These are phyloP conservation scores for Peromyscus eremicus DNA, from an alignment of 2,797 vertebrate species.

Conservation along the genomic window DNA sequence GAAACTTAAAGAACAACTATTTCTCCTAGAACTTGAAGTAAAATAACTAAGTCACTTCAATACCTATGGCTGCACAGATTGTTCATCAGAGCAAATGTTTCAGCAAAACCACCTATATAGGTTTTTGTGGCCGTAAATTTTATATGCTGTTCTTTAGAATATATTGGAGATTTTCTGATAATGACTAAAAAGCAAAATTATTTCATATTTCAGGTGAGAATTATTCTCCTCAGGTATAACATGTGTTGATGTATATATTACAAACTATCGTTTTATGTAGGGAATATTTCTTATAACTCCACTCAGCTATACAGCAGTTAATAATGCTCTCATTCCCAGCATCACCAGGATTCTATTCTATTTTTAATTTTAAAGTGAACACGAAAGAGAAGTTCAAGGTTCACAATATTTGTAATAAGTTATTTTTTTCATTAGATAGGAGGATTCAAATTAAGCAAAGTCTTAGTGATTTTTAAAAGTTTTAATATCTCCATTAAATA, in stretches of 20 bases:
- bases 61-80: not conserved
- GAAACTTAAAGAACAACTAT: constrained; percentile 37
- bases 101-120: constrained; percentile 11
- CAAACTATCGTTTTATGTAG: not conserved
- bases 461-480: not conserved
- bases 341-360: not conserved
- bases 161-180: constrained; percentile 20
- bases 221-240: not conserved
- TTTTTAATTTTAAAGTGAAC: constrained; percentile 43
- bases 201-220: not conserved
- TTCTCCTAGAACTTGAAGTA: not conserved
- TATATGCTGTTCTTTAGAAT: constrained; percentile 60
- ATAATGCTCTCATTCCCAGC: not conserved
- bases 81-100: constrained; percentile 48
- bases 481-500: not conserved
- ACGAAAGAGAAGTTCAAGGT: not conserved
- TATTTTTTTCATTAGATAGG: not conserved
- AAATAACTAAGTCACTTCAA: not conserved
- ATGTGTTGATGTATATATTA: not conserved
- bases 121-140: constrained; percentile 20
- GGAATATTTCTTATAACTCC: constrained; percentile 6
- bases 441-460: not conserved
- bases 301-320: not conserved
- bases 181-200: not conserved
- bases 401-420: not conserved